Conservation (phyloP, 2,797 vertebrate species). For the Hemitrygon akajei region DNA sequence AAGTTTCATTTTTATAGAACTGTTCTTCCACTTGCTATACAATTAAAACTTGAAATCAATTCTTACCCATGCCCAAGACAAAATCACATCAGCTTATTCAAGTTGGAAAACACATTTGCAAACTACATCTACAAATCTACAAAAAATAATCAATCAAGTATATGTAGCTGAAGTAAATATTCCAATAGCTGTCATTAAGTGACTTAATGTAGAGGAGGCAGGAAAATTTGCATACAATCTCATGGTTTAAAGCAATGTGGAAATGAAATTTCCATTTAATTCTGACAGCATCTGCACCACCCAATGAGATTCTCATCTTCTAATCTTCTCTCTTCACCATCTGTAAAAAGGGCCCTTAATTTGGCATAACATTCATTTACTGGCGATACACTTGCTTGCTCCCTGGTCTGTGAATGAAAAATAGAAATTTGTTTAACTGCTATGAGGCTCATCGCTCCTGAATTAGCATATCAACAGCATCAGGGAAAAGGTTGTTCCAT, state of each 20-base stretch:
- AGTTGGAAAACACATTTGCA: background rate
- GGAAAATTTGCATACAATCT: background rate
- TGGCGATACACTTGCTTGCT: conserved; percentile 57
- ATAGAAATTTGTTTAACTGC: conserved; percentile 48
- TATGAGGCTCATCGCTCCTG: conserved; percentile 45
- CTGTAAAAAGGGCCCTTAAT: conserved; percentile 63
- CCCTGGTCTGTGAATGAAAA: conserved; percentile 51
- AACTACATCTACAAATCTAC: background rate
- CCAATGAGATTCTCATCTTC: conserved; percentile 56
- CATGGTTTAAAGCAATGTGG: conserved; percentile 40
- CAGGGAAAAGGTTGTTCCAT: conserved; percentile 41
- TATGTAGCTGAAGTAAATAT: background rate
- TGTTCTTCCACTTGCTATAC: background rate
- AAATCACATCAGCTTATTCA: background rate
- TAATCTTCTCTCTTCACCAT: conserved; percentile 57
- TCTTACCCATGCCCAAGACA: background rate
- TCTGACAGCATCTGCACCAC: conserved; percentile 56
- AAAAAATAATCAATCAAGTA: background rate
- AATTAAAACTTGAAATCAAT: background rate
- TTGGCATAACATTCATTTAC: conserved; percentile 62
- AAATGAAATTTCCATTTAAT: conserved; percentile 58
- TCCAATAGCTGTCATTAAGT: background rate
- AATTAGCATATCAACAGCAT: conserved; percentile 49
- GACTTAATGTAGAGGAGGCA: background rate
- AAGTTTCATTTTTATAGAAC: background rate